phyloP scores from a whole-genome alignment of 2,888 invertebrate genomes.

The Torymus auratus region DNA sequence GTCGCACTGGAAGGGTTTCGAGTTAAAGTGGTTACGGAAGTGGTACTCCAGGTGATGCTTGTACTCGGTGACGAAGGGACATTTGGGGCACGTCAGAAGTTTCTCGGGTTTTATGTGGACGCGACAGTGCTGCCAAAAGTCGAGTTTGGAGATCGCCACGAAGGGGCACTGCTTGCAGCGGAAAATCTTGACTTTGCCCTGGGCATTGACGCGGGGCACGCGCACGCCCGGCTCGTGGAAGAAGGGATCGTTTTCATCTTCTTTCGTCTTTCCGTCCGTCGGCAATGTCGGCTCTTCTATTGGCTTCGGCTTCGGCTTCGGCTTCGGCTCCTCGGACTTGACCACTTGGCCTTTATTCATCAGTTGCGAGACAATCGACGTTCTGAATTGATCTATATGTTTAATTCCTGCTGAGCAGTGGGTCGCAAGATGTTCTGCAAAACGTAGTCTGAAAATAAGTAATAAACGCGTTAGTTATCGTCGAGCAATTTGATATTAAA shows the following conservation, averaged over 20 bases:
- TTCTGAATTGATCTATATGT: not conserved
- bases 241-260: slow-evolving; percentile 67
- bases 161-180: slow-evolving; percentile 95
- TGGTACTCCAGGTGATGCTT: slow-evolving; percentile 99
- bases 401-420: slow-evolving; percentile 72
- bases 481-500: not conserved
- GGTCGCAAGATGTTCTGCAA: slow-evolving; percentile 79
- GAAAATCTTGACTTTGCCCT: slow-evolving; percentile 87
- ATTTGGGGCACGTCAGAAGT: slow-evolving; percentile 91
- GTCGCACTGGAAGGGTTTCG: slow-evolving; percentile 96
- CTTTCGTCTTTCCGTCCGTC: slow-evolving; percentile 64
- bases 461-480: not conserved
- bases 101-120: slow-evolving; percentile 96
- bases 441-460: slow-evolving; percentile 70
- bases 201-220: slow-evolving; percentile 80
- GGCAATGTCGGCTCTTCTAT: slow-evolving; percentile 57
- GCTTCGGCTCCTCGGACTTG: no score
- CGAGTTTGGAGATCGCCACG: slow-evolving; percentile 90
- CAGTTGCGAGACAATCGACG: no score
- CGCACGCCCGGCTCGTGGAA: slow-evolving; percentile 78
- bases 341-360: no score
- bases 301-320: slow-evolving; percentile 41
- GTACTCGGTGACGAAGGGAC: slow-evolving; percentile 98
- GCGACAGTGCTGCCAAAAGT: slow-evolving; percentile 95
- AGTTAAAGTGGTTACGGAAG: slow-evolving; percentile 94